Evolutionary conservation across 2,797 vertebrate species (phyloP), one percentile per base, ranked within the genome.

Genomic region (Ctenosaura bakeri): DNA sequence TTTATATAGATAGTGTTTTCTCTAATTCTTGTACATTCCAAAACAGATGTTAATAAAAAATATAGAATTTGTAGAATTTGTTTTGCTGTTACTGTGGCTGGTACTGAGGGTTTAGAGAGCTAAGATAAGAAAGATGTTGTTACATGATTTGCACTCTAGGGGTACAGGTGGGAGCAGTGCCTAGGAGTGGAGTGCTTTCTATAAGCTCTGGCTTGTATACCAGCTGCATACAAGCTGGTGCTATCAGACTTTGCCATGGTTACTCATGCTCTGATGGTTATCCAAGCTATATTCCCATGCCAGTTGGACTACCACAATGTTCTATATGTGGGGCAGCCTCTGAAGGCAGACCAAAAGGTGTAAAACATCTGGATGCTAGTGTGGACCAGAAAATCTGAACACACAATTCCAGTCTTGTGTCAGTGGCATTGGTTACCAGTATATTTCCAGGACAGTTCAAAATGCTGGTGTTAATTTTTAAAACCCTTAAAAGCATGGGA

Each of bases 21-120:
- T 86, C 13, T 86, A 38, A 35, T 46, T 71, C 78, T 64, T 86
- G 29, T 62, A 62, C 81, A 81, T 81, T 86, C 46, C 22, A 59
- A 86, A 81, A 90, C 42, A 32, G 32, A 56, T 62, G 13, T 69
- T 62, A 78, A 85, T 89, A 89, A 85, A 83, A 56, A 62, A 69
- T 46, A 78, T 50, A 69, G 54, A 32, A 62, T 16, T 62, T 18
- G 22, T 38, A 52, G n/a, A 35, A 54, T 50, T n/a, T 86, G 1
- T 22, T 8, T 35, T 69, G 22, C 8, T 80, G n/a, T 3, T 54
- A 52, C 3, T 80, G 32, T 80, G 18, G 8, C 16, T 26, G 20
- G 12, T 42, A 59, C 16, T 24, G 74, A 59, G 24, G 32, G 26
- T 32, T 32, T 32, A 83, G 38, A 54, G 38, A 62, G 29, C 35